phyloP scores from a whole-genome alignment of 2,113 vertebrate genomes.

The Tinamus guttatus region DNA sequence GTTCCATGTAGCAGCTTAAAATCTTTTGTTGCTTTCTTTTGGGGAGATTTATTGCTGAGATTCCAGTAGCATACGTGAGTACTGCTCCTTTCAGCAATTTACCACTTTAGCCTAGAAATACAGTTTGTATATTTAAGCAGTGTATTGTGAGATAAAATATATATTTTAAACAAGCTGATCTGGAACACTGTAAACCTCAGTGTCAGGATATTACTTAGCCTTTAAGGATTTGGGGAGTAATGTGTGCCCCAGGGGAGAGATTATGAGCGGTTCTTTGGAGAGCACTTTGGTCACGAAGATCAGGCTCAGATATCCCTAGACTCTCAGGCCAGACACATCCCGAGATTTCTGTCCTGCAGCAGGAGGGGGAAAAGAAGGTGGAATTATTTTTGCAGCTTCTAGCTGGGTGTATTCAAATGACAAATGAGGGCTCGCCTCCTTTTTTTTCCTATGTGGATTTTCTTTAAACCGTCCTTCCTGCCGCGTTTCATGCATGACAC shows the following conservation, averaged over 20 bases:
- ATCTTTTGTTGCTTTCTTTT: conserved; percentile 48
- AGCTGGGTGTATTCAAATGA: not conserved
- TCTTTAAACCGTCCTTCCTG: not conserved
- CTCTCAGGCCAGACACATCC: not conserved
- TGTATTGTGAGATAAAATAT: conserved; percentile 1
- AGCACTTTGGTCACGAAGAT: not conserved
- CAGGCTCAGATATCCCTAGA: not conserved
- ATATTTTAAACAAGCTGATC: conserved; percentile 31
- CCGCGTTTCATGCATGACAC: not conserved
- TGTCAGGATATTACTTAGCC: not conserved
- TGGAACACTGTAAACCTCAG: conserved; percentile 31
- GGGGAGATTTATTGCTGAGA: conserved; percentile 65
- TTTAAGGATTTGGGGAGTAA: conserved; percentile 43
- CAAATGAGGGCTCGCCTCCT: not conserved
- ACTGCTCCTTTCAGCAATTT: conserved; percentile 56
- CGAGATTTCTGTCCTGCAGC: not conserved
- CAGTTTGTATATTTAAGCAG: conserved; percentile 58
- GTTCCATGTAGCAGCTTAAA: conserved; percentile 29
- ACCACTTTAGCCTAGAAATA: conserved; percentile 52
- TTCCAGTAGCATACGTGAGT: conserved; percentile 54
- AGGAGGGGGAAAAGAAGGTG: not conserved
- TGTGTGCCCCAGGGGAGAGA: not conserved
- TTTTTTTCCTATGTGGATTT: not conserved
- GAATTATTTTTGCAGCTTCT: conserved; percentile 24
- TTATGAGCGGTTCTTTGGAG: not conserved